Evolutionary conservation across 2,797 vertebrate species (phyloP), one percentile per base, ranked within the genome.

Genomic region (Caiman crocodilus): DNA sequence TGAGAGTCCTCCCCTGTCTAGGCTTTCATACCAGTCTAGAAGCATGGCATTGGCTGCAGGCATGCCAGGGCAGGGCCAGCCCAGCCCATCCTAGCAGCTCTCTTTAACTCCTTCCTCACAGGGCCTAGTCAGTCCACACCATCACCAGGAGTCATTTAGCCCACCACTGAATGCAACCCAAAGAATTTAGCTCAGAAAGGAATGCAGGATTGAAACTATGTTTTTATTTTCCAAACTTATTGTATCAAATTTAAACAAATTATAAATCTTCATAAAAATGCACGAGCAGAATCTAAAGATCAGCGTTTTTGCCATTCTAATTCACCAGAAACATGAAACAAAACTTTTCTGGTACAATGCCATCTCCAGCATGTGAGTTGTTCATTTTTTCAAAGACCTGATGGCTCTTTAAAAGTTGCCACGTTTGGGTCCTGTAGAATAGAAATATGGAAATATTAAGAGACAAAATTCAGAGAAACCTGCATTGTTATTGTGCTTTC

Each of bases 351-450:
- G 59, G 60, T 79, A 26, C 4, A 85, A 10, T 17, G 26, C 58
- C 58, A 89, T 14, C 17, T 60, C 61, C 1, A 15, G 80, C 6
- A 12, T 69, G 30, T 35, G 67, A 88, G 60, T 81, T 87, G 32
- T 76, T 87, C 26, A 57, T n/a, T 79, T 82, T 32, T 0, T 59
- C 67, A 88, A 60, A 14, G 1, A 15, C 9, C 32, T 21, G 58
- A 55, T 25, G 30, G 13, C 78, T 85, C 92, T 94, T 94, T 87
- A 88, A 14, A 12, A 71, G 2, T 78, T 95, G 59, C 30, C 5
- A 3, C 64, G 10, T 18, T 4, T 96, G 55, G 1, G 76, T 42
- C 97, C 97, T 97, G 93, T 82, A 76, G 61, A 78, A 95, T 81
- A 92, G 55, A 96, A 90, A 9, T 3, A 91, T 4, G 87, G 84